phyloP scores from a whole-genome alignment of 2,797 vertebrate genomes.

The Phalanger gymnotis region DNA sequence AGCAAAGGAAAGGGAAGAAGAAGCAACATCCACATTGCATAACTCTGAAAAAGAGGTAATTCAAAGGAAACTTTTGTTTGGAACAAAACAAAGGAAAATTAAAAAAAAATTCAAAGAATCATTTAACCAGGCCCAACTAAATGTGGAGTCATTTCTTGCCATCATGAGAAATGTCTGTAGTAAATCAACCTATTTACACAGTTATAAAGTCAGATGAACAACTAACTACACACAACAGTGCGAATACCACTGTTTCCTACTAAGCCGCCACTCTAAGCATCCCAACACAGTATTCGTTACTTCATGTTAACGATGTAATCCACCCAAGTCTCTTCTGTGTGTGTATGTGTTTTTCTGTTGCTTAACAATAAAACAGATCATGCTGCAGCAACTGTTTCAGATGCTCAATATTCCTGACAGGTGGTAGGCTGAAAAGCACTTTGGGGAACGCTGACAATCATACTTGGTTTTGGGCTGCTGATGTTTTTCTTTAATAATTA shows the following conservation, averaged over 20 bases:
- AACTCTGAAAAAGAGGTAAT: conserved; percentile 36
- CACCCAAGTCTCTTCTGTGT: background rate
- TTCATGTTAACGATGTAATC: background rate
- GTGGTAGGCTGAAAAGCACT: background rate
- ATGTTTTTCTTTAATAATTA: conserved; percentile 33
- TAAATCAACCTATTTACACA: conserved; percentile 39
- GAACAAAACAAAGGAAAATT: too few relatives aligned
- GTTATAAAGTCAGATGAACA: conserved; percentile 29
- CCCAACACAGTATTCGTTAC: background rate
- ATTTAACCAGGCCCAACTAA: background rate
- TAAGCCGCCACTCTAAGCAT: background rate
- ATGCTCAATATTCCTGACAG: conserved; percentile 11
- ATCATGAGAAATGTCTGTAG: conserved; percentile 39
- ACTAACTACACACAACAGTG: background rate
- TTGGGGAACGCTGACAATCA: background rate
- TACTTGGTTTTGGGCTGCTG: background rate
- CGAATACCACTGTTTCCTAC: conserved; percentile 9
- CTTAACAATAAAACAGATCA: background rate
- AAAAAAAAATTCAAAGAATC: too few relatives aligned
- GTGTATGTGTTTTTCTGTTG: background rate
- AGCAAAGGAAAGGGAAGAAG: background rate
- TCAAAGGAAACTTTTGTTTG: conserved; percentile 22
- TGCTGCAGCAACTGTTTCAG: conserved; percentile 2
- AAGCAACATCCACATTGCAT: background rate
- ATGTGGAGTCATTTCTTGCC: conserved; percentile 11